Base-by-base conservation (phyloP, 2,888 invertebrate genomes). In the Parelbella ahira region DNA sequence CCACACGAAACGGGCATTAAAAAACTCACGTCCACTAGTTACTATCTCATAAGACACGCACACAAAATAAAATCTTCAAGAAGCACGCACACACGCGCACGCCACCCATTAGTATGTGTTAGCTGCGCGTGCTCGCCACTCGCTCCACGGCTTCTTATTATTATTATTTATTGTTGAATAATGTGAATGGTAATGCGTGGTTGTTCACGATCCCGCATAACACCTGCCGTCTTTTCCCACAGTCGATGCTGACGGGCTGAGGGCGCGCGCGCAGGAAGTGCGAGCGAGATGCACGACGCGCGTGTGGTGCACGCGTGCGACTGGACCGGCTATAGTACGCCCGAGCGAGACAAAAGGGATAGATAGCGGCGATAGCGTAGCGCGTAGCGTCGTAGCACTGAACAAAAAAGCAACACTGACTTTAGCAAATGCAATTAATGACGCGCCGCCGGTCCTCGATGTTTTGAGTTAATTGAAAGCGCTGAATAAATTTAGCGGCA, bases 221-320 rank as follows among this genome's bases (percentile, higher is more conserved):
- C 89, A 89, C 89, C 89, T 89, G 89, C 89, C 88, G 82, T 81
- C 74, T 86, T 88, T 89, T 89, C 89, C 89, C 89, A 89, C 89
- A 88, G 78, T 88, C 83, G 71, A 19, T 63, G 74, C 72, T 67
- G 61, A 62, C 63, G 56, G 53, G 63, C 66, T 63, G 58, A 56
- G 68, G 73, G 73, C 79, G 75, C 75, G 60, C 62, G 80, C 76
- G 79, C 80, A 82, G 78, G 81, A 80, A 79, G 81, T 54, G 57
- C 47, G 80, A 60, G 79, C 58, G 78, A 62, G 81, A 79, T 58
- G 56, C 48, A 47, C 47, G 47, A 46, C 53, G 52, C 70, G 77
- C 79, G 79, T 78, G 83, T 67, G 68, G 48, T 67, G 68, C 76
- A 72, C 80, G 80, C 66, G 81, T 77, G 67, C 47, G 71, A 71